A percentile compares a stretch with the other conserved stretches of the same genome.
These are phyloP conservation scores for Pilophorus perplexus DNA, from an alignment of 2,888 invertebrate species.

Conservation along the genomic window DNA sequence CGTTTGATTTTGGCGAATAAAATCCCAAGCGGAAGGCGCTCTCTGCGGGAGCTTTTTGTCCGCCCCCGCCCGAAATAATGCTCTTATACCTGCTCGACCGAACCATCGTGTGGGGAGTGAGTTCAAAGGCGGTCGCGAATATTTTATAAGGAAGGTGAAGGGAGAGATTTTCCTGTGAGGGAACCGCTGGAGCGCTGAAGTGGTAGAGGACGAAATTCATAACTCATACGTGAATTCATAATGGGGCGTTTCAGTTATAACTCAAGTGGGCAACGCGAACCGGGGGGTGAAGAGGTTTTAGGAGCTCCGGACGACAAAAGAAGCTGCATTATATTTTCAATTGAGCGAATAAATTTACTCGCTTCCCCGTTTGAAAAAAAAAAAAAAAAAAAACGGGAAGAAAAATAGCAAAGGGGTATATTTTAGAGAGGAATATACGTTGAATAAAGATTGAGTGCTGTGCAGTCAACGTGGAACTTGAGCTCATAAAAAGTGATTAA, in stretches of 20 bases:
- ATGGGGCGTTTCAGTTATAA: constrained; percentile 9
- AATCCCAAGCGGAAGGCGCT: no score
- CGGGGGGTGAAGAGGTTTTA: no score
- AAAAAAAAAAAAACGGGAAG: neutral
- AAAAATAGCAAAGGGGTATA: no score
- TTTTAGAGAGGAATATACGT: no score
- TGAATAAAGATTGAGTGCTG: no score
- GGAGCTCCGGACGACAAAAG: neutral
- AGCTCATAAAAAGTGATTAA: no score
- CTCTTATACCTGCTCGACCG: neutral
- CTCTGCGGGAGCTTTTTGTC: no score
- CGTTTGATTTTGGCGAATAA: no score
- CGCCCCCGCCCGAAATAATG: no score
- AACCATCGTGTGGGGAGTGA: constrained; percentile 4
- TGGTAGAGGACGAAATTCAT: constrained; percentile 2
- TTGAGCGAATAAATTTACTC: neutral
- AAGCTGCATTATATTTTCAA: neutral
- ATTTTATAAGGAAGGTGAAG: constrained; percentile 13
- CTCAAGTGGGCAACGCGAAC: constrained; percentile 1
- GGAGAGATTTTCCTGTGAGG: neutral
- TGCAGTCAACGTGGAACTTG: no score
- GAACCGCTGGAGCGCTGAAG: neutral
- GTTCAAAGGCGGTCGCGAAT: constrained; percentile 21
- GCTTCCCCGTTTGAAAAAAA: neutral
- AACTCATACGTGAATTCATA: constrained; percentile 16